A percentile compares a stretch with the other conserved stretches of the same genome.
Evolutionary conservation across 2,797 vertebrate species (phyloP).

Genomic region (Diceros bicornis): DNA sequence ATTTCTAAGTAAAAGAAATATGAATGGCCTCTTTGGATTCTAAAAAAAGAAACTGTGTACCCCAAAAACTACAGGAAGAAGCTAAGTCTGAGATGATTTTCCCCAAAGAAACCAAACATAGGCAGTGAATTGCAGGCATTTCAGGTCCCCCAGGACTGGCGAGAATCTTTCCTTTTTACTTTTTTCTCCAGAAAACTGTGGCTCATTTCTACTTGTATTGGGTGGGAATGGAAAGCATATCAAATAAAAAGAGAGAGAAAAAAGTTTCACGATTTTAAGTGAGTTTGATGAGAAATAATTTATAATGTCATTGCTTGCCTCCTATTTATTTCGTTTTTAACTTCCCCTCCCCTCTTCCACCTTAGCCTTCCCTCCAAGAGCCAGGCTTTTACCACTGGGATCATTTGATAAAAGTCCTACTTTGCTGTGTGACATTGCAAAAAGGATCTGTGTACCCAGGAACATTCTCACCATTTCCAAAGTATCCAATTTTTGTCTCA

Average conservation of each 20-base stretch:
- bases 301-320: neutral
- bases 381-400: conserved; percentile 96
- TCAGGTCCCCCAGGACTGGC: neutral
- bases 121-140: neutral
- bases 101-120: neutral
- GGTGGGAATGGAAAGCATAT: neutral
- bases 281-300: conserved; percentile 49
- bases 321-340: conserved; percentile 61
- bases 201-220: neutral
- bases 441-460: conserved; percentile 92
- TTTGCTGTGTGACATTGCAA: conserved; percentile 93
- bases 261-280: neutral
- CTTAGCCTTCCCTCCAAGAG: conserved; percentile 67
- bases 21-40: neutral
- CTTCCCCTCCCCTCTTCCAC: conserved; percentile 64
- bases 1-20: conserved; percentile 44
- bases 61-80: neutral
- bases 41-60: neutral
- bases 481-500: conserved; percentile 88
- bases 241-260: neutral
- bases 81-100: neutral
- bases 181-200: neutral
- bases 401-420: conserved; percentile 93
- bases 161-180: neutral
- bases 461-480: conserved; percentile 90